Percentiles rank a stretch among this genome's conserved stretches.
Evolutionary conservation across 92 coral and sea anemone genomes (phyloP).

Genomic region (Epizoanthus scotinus): DNA sequence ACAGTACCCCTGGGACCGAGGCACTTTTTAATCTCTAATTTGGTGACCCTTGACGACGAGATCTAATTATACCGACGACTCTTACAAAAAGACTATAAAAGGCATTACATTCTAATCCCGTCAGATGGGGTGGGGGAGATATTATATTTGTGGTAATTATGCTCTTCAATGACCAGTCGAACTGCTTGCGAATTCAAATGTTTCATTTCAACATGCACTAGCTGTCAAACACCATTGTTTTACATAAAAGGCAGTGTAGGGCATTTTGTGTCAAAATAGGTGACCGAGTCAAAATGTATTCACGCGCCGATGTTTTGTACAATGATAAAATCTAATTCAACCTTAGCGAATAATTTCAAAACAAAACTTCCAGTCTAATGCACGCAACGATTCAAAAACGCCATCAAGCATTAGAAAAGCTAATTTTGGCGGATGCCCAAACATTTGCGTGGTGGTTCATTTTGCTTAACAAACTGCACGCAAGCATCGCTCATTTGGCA

Average conservation of each 20-base stretch:
- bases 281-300: constrained; percentile 51
- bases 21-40: constrained; percentile 90
- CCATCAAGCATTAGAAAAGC: constrained; percentile 28
- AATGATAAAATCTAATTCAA: constrained; percentile 50
- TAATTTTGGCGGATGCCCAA: constrained; percentile 44
- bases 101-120: constrained; percentile 71
- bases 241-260: constrained; percentile 48
- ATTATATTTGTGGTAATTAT: constrained; percentile 73
- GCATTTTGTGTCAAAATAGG: constrained; percentile 52
- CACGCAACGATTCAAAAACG: constrained; percentile 35
- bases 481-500: constrained; percentile 54
- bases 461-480: constrained; percentile 39
- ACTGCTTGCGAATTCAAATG: constrained; percentile 47
- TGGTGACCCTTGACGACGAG: constrained; percentile 87
- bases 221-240: constrained; percentile 75
- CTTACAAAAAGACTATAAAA: constrained; percentile 84
- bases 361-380: constrained; percentile 40
- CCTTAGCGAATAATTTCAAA: constrained; percentile 41
- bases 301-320: constrained; percentile 48
- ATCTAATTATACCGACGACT: constrained; percentile 90
- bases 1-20: constrained; percentile 90
- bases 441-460: constrained; percentile 26
- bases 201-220: constrained; percentile 34
- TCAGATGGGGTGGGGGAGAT: constrained; percentile 79
- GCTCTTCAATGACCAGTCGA: constrained; percentile 57